A percentile compares a stretch with the other conserved stretches of the same genome.
Evolutionary conservation across 92 coral and sea anemone species (phyloP).

Genomic region (Epizoanthus scotinus): DNA sequence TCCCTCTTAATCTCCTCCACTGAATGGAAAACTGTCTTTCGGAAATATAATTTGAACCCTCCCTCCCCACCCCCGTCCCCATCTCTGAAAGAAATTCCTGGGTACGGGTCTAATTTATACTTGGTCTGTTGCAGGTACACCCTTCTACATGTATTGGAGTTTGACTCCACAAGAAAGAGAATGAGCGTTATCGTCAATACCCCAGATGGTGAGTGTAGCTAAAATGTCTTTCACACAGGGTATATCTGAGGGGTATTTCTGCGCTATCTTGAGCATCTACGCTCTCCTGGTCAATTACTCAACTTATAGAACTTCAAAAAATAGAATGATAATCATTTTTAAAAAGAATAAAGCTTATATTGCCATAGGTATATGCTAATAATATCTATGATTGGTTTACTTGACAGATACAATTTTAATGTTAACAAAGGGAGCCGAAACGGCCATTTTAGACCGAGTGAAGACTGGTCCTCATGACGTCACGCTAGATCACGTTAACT

Average conservation of each 20-base stretch:
- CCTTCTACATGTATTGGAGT: slow-evolving; percentile 92
- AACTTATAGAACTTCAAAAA: no score
- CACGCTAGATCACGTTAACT: slow-evolving; percentile 84
- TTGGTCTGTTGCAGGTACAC: slow-evolving; percentile 61
- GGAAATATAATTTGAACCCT: no score
- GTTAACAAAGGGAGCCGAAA: slow-evolving; percentile 94
- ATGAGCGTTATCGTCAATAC: slow-evolving; percentile 95
- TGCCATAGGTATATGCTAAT: no score
- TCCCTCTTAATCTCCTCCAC: no score
- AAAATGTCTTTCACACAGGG: not conserved
- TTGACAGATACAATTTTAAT: slow-evolving; percentile 67
- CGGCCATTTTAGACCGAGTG: slow-evolving; percentile 81
- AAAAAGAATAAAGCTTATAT: no score
- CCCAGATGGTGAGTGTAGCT: slow-evolving; percentile 63
- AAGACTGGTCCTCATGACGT: slow-evolving; percentile 75
- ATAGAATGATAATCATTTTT: no score
- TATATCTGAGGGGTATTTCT: no score
- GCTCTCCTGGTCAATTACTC: no score
- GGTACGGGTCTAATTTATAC: not conserved
- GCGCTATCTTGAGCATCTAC: not conserved
- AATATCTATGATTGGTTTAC: not conserved
- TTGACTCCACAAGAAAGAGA: slow-evolving; percentile 94
- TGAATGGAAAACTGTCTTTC: no score
- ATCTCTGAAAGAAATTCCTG: no score
- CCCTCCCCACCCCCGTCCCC: no score